Base-by-base conservation (phyloP, 2,888 invertebrate species). In the Petrolisthes cinctipes region DNA sequence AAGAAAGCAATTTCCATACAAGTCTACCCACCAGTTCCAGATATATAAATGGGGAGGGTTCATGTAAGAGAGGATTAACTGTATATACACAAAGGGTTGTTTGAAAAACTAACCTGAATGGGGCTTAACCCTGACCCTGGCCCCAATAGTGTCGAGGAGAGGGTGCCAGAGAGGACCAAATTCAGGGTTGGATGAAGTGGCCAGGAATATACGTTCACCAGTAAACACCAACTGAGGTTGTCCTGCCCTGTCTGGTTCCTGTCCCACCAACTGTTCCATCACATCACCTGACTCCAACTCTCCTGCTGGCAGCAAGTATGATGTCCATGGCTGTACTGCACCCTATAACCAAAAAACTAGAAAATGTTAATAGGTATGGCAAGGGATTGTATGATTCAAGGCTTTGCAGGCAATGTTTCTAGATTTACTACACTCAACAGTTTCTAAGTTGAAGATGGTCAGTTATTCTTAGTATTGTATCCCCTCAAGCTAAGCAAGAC, bases 131-230 rank as follows among this genome's bases (percentile, higher is more conserved):
- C 86, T 68, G 5, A 90, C 89, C 76, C 80, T 84, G 20, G 90
- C 90, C n/a, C 85, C 87, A 6, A 85, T 82, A 4, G 75, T 85
- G 82, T 71, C 85, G 9, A 89, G 80, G 20, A 90, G 86, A 5
- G 86, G 89, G 20, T 84, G 85, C 90, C 90, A 90, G 14, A 86
- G 81, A 14, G 86, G 82, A 4, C 79, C 61, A 57, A 90, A 89
- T 17, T 82, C 83, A 11, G 54, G 17, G 82, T 89, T 89, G 79
- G 75, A 51, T 11, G 90, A 90, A 9, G 90, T 75, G 20, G 85
- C 90, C 20, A 90, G 73, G 73, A 89, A 90, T 14, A 90, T 86
- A n/a, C 78, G 54, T n/a, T 90, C 86, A 6, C 89, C 90, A 53
- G 81, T 61, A 7, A 86, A 57, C 7, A 87, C 57, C 23, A 71